Evolutionary conservation across 2,888 invertebrate genomes (phyloP).

Genomic region (Sceliomorpha sp.): DNA sequence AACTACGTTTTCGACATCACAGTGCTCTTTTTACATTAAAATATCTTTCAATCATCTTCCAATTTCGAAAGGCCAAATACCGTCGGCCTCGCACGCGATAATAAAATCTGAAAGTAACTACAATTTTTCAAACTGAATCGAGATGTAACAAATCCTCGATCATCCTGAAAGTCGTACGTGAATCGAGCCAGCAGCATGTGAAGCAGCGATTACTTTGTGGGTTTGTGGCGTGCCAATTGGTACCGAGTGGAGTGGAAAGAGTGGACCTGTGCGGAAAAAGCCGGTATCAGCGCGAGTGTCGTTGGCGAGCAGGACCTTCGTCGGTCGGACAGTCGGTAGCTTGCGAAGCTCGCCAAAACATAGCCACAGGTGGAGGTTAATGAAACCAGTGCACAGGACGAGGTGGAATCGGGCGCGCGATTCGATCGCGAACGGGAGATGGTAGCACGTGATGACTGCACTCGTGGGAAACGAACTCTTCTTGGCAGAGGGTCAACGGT

Average conservation of each 20-base stretch:
- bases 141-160: too few species aligned
- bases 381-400: constrained; percentile 8
- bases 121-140: too few species aligned
- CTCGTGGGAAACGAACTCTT: not conserved
- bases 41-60: too few species aligned
- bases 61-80: too few species aligned
- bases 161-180: too few species aligned
- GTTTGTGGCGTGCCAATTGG: not conserved
- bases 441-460: constrained; percentile 21
- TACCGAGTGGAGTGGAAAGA: not conserved
- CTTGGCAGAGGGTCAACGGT: not conserved
- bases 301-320: not conserved
- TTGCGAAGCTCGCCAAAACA: constrained; percentile 7
- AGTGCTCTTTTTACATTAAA: too few species aligned
- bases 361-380: constrained; percentile 34
- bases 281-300: not conserved
- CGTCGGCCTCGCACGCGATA: too few species aligned
- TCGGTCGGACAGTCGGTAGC: constrained; percentile 5
- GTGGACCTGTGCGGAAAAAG: constrained; percentile 16
- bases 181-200: too few species aligned
- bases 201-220: too few species aligned
- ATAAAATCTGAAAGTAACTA: too few species aligned
- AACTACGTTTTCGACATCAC: too few species aligned
- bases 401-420: constrained; percentile 8
- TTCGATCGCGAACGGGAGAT: constrained; percentile 14